Evolutionary conservation across 2,113 vertebrate genomes (phyloP).

Genomic region (Cettia cetti): DNA sequence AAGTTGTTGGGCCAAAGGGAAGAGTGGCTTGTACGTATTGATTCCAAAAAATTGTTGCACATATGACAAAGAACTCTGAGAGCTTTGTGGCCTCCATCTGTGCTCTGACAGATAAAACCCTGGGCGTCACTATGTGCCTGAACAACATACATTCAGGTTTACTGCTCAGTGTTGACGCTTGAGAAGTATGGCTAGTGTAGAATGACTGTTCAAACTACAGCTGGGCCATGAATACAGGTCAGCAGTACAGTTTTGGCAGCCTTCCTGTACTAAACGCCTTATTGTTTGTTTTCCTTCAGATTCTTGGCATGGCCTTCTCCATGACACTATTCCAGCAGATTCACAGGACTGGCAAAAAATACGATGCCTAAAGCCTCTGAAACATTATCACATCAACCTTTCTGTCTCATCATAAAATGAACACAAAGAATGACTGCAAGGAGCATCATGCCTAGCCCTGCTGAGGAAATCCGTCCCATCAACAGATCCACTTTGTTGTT

Average conservation of each 20-base stretch:
- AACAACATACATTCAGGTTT: background rate
- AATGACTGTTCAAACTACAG: background rate
- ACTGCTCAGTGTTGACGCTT: background rate
- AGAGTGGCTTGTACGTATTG: background rate
- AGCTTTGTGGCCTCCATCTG: background rate
- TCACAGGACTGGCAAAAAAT: conserved; percentile 97
- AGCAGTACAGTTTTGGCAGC: background rate
- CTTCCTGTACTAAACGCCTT: background rate
- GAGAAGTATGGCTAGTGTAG: background rate
- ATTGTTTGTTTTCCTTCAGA: conserved; percentile 75
- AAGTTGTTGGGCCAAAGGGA: background rate
- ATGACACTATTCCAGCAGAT: conserved; percentile 99
- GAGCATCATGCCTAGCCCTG: conserved; percentile 21
- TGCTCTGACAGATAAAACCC: background rate
- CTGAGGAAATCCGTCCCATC: conserved; percentile 33
- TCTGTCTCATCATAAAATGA: conserved; percentile 34
- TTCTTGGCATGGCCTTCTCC: conserved; percentile 98
- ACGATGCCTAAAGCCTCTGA: conserved; percentile 83
- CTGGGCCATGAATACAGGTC: background rate
- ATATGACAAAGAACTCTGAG: background rate
- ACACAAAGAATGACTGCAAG: background rate
- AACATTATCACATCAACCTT: conserved; percentile 22
- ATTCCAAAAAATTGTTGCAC: background rate
- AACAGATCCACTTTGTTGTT: conserved; percentile 1
- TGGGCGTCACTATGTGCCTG: background rate